A percentile compares a stretch with the other conserved stretches of the same genome.
Conservation (phyloP, 2,797 vertebrate genomes). For the Channa striata region DNA sequence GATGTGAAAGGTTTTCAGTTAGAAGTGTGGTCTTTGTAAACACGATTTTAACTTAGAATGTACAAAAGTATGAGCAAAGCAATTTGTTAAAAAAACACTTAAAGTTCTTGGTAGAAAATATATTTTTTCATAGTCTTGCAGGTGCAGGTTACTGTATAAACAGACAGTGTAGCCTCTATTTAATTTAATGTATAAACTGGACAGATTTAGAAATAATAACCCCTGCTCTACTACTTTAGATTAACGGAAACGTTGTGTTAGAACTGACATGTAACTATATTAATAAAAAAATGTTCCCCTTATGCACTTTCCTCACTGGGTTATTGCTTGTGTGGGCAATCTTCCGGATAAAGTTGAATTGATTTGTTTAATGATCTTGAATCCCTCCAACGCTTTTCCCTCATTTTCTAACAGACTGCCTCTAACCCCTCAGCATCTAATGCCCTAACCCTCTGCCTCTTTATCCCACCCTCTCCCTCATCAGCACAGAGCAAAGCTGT, state of each 20-base stretch:
- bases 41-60: slow-evolving; percentile 5
- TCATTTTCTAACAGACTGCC: slow-evolving; percentile 58
- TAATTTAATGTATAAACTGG: slow-evolving; percentile 31
- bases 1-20: slow-evolving; percentile 38
- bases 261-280: slow-evolving; percentile 75
- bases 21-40: slow-evolving; percentile 28
- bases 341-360: slow-evolving; percentile 78
- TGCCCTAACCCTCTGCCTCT: slow-evolving; percentile 75
- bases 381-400: slow-evolving; percentile 67
- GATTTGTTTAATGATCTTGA: slow-evolving; percentile 81
- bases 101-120: too few species aligned
- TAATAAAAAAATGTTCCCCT: slow-evolving; percentile 67
- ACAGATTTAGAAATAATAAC: slow-evolving; percentile 20
- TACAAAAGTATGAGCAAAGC: too few species aligned
- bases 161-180: slow-evolving; percentile 18
- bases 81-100: too few species aligned
- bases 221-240: slow-evolving; percentile 30
- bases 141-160: not conserved
- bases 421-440: slow-evolving; percentile 71
- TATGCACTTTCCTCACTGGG: slow-evolving; percentile 69
- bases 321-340: slow-evolving; percentile 79
- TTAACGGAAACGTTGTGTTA: slow-evolving; percentile 60
- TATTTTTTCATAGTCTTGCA: too few species aligned
- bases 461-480: slow-evolving; percentile 75
- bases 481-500: slow-evolving; percentile 84